Evolutionary conservation across 2,888 invertebrate genomes (phyloP).

Genomic region (Synanthedon formicaeformis): DNA sequence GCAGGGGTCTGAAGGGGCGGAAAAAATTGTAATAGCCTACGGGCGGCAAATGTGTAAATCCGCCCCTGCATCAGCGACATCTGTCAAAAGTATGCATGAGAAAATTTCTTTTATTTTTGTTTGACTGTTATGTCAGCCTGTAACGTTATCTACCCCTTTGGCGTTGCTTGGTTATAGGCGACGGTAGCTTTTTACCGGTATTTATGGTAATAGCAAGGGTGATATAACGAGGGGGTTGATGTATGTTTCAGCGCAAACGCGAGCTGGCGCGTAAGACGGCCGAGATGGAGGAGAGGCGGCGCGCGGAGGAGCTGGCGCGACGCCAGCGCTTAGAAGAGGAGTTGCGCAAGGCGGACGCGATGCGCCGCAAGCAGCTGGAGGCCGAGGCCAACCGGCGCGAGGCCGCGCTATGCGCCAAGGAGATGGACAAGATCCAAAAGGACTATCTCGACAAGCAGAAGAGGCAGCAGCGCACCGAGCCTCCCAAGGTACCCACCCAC

Average conservation of each 20-base stretch:
- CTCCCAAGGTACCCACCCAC: too few relatives aligned
- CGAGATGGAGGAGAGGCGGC: slow-evolving; percentile 50
- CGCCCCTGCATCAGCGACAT: too few relatives aligned
- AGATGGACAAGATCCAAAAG: slow-evolving; percentile 57
- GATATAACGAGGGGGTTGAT: too few relatives aligned
- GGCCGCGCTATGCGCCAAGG: slow-evolving; percentile 53
- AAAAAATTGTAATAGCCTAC: too few relatives aligned
- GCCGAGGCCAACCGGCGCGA: slow-evolving; percentile 41
- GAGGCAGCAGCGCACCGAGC: slow-evolving; percentile 12
- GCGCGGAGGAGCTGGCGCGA: slow-evolving; percentile 43
- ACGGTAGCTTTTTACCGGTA: too few relatives aligned
- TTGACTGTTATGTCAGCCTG: too few relatives aligned
- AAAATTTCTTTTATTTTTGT: too few relatives aligned
- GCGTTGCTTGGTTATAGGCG: too few relatives aligned
- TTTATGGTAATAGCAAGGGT: too few relatives aligned
- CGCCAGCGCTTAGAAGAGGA: slow-evolving; percentile 43
- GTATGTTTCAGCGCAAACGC: slow-evolving; percentile 31
- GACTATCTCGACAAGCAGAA: slow-evolving; percentile 50
- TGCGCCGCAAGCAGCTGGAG: slow-evolving; percentile 40
- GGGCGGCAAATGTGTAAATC: too few relatives aligned
- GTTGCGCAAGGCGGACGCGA: slow-evolving; percentile 29
- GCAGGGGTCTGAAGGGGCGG: too few relatives aligned
- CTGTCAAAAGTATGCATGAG: background rate
- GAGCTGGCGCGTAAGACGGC: slow-evolving; percentile 53
- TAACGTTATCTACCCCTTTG: too few relatives aligned